A percentile compares a stretch with the other conserved stretches of the same genome.
phyloP scores from a whole-genome alignment of 2,888 invertebrate species.

The Tipula helvola region DNA sequence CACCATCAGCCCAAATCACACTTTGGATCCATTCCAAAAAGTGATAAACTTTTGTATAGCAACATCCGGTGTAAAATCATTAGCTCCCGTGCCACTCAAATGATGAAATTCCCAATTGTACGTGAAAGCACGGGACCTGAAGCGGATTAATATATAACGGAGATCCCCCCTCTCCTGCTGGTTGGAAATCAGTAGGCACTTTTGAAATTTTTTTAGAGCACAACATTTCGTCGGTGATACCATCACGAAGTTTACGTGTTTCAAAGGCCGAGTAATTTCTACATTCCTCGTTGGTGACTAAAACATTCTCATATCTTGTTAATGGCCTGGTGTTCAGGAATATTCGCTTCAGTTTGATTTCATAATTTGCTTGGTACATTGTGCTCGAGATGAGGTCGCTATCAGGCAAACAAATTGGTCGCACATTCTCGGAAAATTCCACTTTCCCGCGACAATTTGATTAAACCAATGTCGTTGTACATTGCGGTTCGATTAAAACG shows the following conservation, averaged over 20 bases:
- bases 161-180: constrained; percentile 52
- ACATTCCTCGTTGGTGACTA: constrained; percentile 24
- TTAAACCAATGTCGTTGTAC: background rate
- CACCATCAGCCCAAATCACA: background rate
- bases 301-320: background rate
- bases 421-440: no score
- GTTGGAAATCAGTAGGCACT: constrained; percentile 43
- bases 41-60: background rate
- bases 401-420: no score
- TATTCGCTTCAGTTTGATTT: background rate
- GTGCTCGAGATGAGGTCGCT: no score
- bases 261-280: constrained; percentile 20
- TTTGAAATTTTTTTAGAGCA: background rate
- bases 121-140: constrained; percentile 33
- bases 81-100: constrained; percentile 36
- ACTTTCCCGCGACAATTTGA: no score
- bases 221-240: constrained; percentile 30
- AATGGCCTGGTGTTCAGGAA: background rate
- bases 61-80: constrained; percentile 21
- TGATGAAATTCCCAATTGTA: constrained; percentile 40
- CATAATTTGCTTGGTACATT: background rate
- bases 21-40: background rate
- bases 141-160: constrained; percentile 38
- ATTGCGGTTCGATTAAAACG: background rate
- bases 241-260: constrained; percentile 25